Evolutionary conservation across 2,888 invertebrate species (phyloP), one percentile per base, ranked within the genome.

Genomic region (Craniophora ligustri): DNA sequence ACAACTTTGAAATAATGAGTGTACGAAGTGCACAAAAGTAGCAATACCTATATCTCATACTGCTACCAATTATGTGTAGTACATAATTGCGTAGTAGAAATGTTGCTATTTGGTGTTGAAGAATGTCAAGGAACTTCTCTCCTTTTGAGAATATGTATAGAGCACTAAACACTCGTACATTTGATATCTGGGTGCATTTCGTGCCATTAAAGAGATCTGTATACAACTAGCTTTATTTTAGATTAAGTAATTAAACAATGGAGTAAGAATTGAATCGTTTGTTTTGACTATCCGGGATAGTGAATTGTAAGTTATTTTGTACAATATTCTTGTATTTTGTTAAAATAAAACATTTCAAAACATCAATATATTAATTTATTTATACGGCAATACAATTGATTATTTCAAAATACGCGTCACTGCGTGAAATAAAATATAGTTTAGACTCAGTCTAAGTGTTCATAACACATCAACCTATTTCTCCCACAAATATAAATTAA

Each of bases 201-300:
- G 79, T 78, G 78, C 81, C 87, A 88, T 87, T 78, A 61, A 28
- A 65, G 67, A 80, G 78, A 84, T 82, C 82, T 83, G 76, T 72
- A 58, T 68, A 54, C 60, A 56, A 31, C 38, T 47, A 55, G 62
- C 63, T 70, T 72, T 64, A 67, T 67, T n/a, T 58, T 71, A 58
- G 47, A 47, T 49, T 55, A 60, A 55, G 36, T 53, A 45, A 1
- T 40, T 48, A 38, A 53, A 56, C 47, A 55, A 55, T 49, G 44
- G 49, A 45, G n/a, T n/a, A n/a, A n/a, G n/a, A 13, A 51, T 21
- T 50, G 53, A 64, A 68, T 60, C 56, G 28, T 40, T 46, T 51
- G 42, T 51, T 63, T 46, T 39, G 63, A 65, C 40, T 75, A 72
- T 79, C 79, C 81, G 82, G 83, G 81, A 81, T 84, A 82, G 76